These are phyloP conservation scores for Hyposmocoma kahamanoa DNA, from an alignment of 1,140 invertebrate genomes.

Conservation along the genomic window DNA sequence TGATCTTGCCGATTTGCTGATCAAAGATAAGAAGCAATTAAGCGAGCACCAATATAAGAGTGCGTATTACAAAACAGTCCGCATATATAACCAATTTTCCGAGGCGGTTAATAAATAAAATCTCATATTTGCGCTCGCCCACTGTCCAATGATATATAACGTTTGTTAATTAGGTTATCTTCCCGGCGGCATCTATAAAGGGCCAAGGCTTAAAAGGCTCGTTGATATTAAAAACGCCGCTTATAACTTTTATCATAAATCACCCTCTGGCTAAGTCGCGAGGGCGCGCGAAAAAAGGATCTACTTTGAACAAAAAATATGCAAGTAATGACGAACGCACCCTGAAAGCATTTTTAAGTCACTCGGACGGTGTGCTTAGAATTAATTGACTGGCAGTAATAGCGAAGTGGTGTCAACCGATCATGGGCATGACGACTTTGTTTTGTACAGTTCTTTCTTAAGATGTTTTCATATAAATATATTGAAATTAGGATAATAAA, in stretches of 20 bases:
- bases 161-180: conserved; percentile 73
- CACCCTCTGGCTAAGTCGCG: conserved; percentile 52
- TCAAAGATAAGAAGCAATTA: conserved; percentile 54
- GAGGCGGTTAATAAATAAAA: conserved; percentile 48
- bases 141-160: conserved; percentile 59
- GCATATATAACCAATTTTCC: conserved; percentile 32
- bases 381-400: conserved; percentile 55
- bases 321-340: conserved; percentile 66
- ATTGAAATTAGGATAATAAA: too few relatives aligned
- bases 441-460: conserved; percentile 6
- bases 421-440: conserved; percentile 8
- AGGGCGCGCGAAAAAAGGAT: conserved; percentile 58
- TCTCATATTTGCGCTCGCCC: conserved; percentile 54
- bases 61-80: too few relatives aligned
- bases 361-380: conserved; percentile 45
- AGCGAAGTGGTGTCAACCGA: conserved; percentile 30
- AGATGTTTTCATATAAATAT: too few relatives aligned
- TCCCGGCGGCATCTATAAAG: conserved; percentile 61
- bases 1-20: conserved; percentile 36
- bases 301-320: conserved; percentile 66
- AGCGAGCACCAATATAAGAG: conserved; percentile 31
- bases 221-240: conserved; percentile 69
- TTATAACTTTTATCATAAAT: conserved; percentile 70
- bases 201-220: conserved; percentile 53
- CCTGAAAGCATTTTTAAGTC: conserved; percentile 67